Conservation (phyloP, 2,888 invertebrate genomes). For the Lasioglossum leucozonium region DNA sequence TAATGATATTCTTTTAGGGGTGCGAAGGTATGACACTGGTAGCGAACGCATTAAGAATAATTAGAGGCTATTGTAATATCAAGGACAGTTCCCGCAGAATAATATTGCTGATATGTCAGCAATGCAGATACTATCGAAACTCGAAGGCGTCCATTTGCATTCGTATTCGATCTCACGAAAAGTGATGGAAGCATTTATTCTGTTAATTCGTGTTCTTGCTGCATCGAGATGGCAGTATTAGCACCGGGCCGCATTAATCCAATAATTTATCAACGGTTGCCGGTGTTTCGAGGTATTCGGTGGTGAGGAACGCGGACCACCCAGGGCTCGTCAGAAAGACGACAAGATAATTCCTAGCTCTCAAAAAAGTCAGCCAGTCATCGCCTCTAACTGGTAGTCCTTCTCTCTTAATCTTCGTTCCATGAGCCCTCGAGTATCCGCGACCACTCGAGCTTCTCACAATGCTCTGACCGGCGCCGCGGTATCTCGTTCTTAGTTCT, state of each 20-base stretch:
- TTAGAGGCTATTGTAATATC: too few species aligned
- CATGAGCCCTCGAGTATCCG: constrained; percentile 75
- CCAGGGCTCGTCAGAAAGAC: constrained; percentile 78
- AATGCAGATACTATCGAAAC: neutral
- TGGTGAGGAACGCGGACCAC: constrained; percentile 76
- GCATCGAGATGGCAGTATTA: neutral
- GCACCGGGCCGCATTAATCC: neutral
- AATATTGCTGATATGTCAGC: too few species aligned
- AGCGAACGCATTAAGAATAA: too few species aligned
- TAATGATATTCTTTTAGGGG: too few species aligned
- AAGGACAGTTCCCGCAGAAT: too few species aligned
- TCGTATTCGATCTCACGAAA: neutral
- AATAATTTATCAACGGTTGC: constrained; percentile 54
- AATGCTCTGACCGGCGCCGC: constrained; percentile 66
- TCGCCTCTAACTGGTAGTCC: constrained; percentile 84
- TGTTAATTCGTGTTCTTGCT: neutral
- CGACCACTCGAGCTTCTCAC: constrained; percentile 79
- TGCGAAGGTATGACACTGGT: too few species aligned
- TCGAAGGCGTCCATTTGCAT: neutral
- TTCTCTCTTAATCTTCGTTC: constrained; percentile 82
- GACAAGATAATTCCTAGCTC: constrained; percentile 82
- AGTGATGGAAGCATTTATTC: neutral
- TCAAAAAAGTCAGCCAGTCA: constrained; percentile 83
- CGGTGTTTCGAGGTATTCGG: constrained; percentile 50
- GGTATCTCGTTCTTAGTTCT: constrained; percentile 61